These are phyloP conservation scores for Anthoptus insignis DNA, from an alignment of 2,888 invertebrate species.

Conservation along the genomic window DNA sequence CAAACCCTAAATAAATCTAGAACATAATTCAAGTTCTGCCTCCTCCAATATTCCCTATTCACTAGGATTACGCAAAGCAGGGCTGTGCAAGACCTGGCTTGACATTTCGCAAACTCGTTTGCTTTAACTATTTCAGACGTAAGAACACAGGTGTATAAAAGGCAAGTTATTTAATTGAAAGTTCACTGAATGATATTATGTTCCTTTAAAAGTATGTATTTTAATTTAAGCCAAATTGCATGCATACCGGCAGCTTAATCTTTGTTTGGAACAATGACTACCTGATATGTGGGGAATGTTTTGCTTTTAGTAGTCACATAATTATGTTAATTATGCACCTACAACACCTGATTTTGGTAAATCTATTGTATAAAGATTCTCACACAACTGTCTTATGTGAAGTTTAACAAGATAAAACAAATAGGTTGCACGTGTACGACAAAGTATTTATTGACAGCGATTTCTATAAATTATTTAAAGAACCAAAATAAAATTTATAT, in stretches of 20 bases:
- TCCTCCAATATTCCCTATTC: constrained; percentile 13
- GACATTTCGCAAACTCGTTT: constrained; percentile 70
- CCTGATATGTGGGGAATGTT: not conserved
- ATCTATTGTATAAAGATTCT: not conserved
- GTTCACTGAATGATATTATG: constrained; percentile 48
- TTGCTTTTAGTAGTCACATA: not conserved
- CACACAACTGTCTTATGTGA: too few relatives aligned
- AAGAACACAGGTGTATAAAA: constrained; percentile 56
- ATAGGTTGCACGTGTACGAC: too few relatives aligned
- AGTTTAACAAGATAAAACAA: too few relatives aligned
- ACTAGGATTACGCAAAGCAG: constrained; percentile 55
- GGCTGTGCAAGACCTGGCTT: constrained; percentile 56
- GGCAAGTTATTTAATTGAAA: constrained; percentile 41
- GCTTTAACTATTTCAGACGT: constrained; percentile 55
- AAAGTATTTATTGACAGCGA: too few relatives aligned
- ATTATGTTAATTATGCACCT: not conserved
- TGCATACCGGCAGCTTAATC: not conserved
- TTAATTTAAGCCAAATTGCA: not conserved
- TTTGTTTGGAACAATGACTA: not conserved
- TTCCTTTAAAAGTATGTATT: constrained; percentile 13
- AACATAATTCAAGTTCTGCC: not conserved
- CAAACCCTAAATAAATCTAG: constrained; percentile 1
- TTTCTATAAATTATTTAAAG: too few relatives aligned
- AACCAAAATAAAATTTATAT: too few relatives aligned
- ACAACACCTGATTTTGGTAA: not conserved